Base-by-base conservation (phyloP, 92 coral and sea anemone species). In the Zoanthus sansibaricus region DNA sequence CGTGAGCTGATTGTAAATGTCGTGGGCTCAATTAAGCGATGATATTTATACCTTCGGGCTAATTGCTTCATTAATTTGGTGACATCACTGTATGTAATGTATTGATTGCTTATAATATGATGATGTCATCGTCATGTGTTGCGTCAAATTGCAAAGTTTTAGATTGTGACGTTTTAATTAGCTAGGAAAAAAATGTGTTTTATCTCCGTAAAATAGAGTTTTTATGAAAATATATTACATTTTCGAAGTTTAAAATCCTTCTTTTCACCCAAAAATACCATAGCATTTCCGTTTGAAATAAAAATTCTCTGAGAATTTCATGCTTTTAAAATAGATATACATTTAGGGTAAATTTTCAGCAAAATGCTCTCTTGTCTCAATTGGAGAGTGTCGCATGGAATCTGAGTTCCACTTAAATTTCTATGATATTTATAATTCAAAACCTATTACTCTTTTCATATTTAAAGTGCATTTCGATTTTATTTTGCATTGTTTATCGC, bases 1-100 rank as follows among this genome's bases (percentile, higher is more conserved):
- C 85, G 85, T 67, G 46, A 21, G 85, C 75, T 80, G 85, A 80
- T 64, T 80, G 75, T 8, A 80, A 67, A 8, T 80, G 85, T 52
- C 85, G 75, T 46, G 73, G 73, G 85, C 85, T 47, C 73, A 80
- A 80, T 80, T 66, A 80, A 58, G 46, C 21, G 10, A 52, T 45
- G 37, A 56, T 80, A 80, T 80, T 80, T 80, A 80, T 80, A 80
- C 75, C 64, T 68, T 80, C 71, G 51, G 75, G 58, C 17, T 62
- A 67, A 80, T 80, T 80, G 44, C 46, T 48, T 67, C 85, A 80
- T 67, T 66, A 80, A 66, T 80, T 80, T 45, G 85, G 58, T 80
- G 85, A 80, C 75, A 80, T 80, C 85, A 80, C 85, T 47, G 51
- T 66, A 44, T 44, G 56, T 80, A 80, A 80, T 80, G 1, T 31